Evolutionary conservation across 2,888 invertebrate species (phyloP), one percentile per base, ranked within the genome.

Genomic region (Allolobophora icterica): DNA sequence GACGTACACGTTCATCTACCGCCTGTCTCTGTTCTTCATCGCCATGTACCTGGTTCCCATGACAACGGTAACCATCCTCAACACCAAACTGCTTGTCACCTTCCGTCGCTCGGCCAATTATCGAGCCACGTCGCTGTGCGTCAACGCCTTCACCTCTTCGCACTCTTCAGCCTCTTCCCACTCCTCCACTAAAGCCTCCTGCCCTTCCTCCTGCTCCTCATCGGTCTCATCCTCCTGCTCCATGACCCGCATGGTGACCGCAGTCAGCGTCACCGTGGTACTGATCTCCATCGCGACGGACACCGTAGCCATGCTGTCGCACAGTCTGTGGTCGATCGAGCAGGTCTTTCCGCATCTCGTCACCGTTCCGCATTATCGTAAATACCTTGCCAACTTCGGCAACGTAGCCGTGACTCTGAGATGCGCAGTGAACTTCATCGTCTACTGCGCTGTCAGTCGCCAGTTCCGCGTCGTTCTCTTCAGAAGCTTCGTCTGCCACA

Each of bases 351-450:
- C 87, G 1, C 35, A 33, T 24, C 87, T 35, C 13, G 13, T 1
- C 35, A 87, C 19, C 21, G 35, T 87, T 4, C 19, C 34, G 5
- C 19, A 24, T 17, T 87, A 87, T 35, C 58, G 93, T n/a, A 45
- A 92, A 40, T 89, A 91, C 89, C 24, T 91, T 17, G 45, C 92
- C 17, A 90, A 91, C 84, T 84, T 92, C 91, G 91, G 92, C 58
- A 93, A 93, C 91, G 87, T 92, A 38, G 58, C 92, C 30, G 84
- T 92, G 17, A 92, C 92, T 8, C 24, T 93, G 35, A 92, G 91
- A 89, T 92, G 91, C 15, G 91, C 92, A 38, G 45, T 92, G 34
- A 93, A 93, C 91, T 93, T 93, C 90, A 30, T 93, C 92, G 92
- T 93, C 89, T 93, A 93, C 91, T 93, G 92, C 90, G 84, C 91